Base-by-base conservation (phyloP, 2,888 invertebrate genomes). In the Saturnia pavonia region DNA sequence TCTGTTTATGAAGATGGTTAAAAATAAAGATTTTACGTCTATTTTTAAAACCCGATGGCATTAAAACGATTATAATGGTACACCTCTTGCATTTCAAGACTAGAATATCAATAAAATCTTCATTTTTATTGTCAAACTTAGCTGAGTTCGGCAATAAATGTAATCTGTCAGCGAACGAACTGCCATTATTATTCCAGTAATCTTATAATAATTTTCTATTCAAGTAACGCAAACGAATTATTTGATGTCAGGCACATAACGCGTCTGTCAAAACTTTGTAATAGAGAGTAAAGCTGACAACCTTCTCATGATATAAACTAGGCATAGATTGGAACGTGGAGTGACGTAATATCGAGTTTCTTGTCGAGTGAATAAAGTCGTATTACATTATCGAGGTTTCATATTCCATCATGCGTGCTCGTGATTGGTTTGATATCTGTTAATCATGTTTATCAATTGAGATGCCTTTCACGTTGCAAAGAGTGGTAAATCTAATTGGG, bases 251-350 rank as follows among this genome's bases (percentile, higher is more conserved):
- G 66, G 19, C 51, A 66, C 27, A 42, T 27, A 42, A 43, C 34
- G 45, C 60, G 14, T 51, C 54, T 70, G 51, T 66, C 66, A 70
- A 57, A 70, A 70, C 67, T 70, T 70, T 70, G 34, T 25, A 1
- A 54, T 43, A n/a, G 57, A 69, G 27, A 14, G 14, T 60, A 1
- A 14, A 27, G 9, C 14, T 7, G 34, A 54, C 11, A n/a, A 54
- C 22, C 11, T 54, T 54, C 19, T 3, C 43, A 9, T 43, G 43
- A 19, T 60, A 60, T 14, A 27, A 27, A 12, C 4, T 25, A 25
- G 14, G 57, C 57, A 27, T 12, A 60, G 9, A 22, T 54, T 54
- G 57, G 14, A 14, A 60, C 14, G 19, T 19, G 16, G 19, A 51
- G 19, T 14, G 9, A 51, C 19, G 6, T 60, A 6, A 60, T 27